Base-by-base conservation (phyloP, 2,888 invertebrate genomes). In the Xestia rhomboidea region DNA sequence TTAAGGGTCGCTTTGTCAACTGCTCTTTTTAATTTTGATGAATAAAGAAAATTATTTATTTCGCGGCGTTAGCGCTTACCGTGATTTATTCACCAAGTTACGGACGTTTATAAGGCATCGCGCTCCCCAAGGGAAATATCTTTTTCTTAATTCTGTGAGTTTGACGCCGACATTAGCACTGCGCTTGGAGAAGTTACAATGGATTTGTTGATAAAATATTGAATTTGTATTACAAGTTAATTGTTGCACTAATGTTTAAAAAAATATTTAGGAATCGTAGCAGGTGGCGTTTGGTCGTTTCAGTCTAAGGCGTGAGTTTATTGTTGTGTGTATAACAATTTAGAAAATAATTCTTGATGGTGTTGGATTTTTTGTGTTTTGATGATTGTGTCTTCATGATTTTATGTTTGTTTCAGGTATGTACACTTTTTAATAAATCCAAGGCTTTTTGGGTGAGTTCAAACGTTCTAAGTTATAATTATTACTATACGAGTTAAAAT, bases 21-120 rank as follows among this genome's bases (percentile, higher is more conserved):
- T 94, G 95, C 91, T 94, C 94, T 93, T 95, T 95, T 95, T 96
- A 96, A 96, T 96, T 96, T 96, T 96, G 95, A 96, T 95, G 95
- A 96, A 95, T 96, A 95, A 95, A 96, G 96, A 94, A 95, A 95
- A 96, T 96, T 95, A 96, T 96, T 96, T 95, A 95, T 96, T 95
- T 95, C 94, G 93, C 94, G 92, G 93, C 93, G 94, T 94, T 94
- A 92, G 94, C 94, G 93, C 92, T 95, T 91, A 93, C 93, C 89
- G 93, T 96, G 95, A 95, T 96, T 96, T 95, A 96, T 95, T 93
- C 91, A 89, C 91, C 86, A 92, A 94, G 92, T 94, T 94, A 94
- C 91, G 90, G 93, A 93, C 93, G 92, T 93, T 94, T 93, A 93
- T 93, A 94, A 93, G 93, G 92, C 91, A 91, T 92, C 90, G 90